phyloP scores from a whole-genome alignment of 2,888 invertebrate species.

The Molorchus minor region DNA sequence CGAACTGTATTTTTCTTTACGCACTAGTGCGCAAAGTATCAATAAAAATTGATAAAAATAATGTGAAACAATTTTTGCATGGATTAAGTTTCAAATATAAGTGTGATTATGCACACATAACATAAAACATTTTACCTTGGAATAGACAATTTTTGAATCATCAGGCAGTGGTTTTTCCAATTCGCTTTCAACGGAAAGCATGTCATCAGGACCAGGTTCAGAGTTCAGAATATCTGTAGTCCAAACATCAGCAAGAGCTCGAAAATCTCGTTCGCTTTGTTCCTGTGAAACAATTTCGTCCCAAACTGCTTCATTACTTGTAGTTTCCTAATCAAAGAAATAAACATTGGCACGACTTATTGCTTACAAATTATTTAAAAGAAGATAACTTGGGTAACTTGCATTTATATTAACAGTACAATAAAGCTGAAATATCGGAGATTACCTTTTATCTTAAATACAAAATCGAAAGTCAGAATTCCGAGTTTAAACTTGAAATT shows the following conservation, averaged over 20 bases:
- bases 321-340: constrained; percentile 54
- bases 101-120: too few species aligned
- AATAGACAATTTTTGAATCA: constrained; percentile 77
- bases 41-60: too few species aligned
- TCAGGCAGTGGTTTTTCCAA: constrained; percentile 64
- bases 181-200: constrained; percentile 67
- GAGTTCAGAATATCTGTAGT: constrained; percentile 68
- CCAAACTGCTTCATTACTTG: constrained; percentile 62
- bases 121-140: constrained; percentile 68
- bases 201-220: constrained; percentile 56
- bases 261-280: constrained; percentile 53
- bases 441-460: too few species aligned
- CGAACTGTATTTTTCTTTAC: too few species aligned
- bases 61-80: too few species aligned
- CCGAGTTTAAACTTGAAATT: too few species aligned
- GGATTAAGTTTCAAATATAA: too few species aligned
- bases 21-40: too few species aligned
- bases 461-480: too few species aligned
- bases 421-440: too few species aligned
- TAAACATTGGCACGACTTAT: not conserved
- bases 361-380: constrained; percentile 1
- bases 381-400: too few species aligned
- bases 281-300: constrained; percentile 59
- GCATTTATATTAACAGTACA: too few species aligned
- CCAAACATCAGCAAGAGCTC: constrained; percentile 68